Base-by-base conservation (phyloP, 2,113 vertebrate species). In the Strix uralensis region DNA sequence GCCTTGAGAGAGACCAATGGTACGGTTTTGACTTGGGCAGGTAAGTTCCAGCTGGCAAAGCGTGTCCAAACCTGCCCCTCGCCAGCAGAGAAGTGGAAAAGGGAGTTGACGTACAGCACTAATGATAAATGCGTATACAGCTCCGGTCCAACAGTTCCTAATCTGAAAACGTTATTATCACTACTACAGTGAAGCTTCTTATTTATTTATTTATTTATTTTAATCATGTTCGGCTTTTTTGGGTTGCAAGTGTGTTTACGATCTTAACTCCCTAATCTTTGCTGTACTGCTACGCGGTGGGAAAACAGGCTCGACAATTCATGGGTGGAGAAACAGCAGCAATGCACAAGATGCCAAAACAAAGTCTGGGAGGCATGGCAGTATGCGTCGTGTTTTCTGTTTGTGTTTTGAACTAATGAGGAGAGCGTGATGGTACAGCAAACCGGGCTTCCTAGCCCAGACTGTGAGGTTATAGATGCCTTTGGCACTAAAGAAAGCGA, bases 361-460 rank as follows among this genome's bases (percentile, higher is more conserved):
- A 40, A 40, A 40, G 38, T 40, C 38, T 40, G 38, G 70, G 30
- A 44, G 42, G 13, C 2, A 0, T 1, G 17, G 54, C 67, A 34
- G 61, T 2, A 7, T 0, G 4, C n/a, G 34, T 1, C 0, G 0
- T 9, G 23, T 14, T 32, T 51, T 73, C 32, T 51, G 1, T 2
- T 6, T 7, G 2, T 23, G 49, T 2, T 57, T 22, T 8, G 9
- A 22, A 12, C 11, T 44, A 21, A 10, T 0, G n/a, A 59, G 26
- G 32, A 57, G 57, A 72, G 16, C 13, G 0, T 3, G 6, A 21
- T 1, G 25, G 2, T 13, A 12, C 1, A 59, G 74, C 57, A 30
- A 15, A 21, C 8, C 26, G 8, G 67, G 63, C 49, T 34, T 19
- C 40, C 1, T 3, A 19, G 55, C 34, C 21, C 75, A 40, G 51